Conservation (phyloP, 2,113 vertebrate genomes). For the Carassius auratus region DNA sequence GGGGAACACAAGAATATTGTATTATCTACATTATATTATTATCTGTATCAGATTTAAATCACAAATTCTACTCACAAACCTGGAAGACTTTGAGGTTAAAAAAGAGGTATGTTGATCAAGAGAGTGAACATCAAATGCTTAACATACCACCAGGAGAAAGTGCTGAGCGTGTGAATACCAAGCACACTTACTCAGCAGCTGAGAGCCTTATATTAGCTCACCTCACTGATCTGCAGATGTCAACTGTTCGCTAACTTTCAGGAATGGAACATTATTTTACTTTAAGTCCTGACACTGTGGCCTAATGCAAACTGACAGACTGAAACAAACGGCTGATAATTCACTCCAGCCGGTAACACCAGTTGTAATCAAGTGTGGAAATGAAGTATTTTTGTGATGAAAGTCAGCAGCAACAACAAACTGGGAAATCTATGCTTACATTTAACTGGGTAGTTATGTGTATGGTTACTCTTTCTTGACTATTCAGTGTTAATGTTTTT, state of each 20-base stretch:
- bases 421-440: background rate
- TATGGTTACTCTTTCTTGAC: too few species aligned
- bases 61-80: background rate
- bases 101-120: background rate
- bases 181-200: conserved; percentile 23
- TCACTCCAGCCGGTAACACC: background rate
- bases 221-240: background rate
- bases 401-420: background rate
- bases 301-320: background rate
- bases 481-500: background rate
- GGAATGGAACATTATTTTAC: background rate
- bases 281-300: background rate
- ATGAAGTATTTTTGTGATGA: background rate
- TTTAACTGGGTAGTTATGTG: background rate
- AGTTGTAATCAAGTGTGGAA: background rate
- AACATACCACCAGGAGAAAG: background rate
- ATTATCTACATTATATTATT: too few species aligned
- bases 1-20: background rate
- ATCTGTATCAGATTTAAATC: too few species aligned
- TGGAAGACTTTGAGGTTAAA: background rate
- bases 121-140: background rate
- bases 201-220: background rate
- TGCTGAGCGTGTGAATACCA: conserved; percentile 12
- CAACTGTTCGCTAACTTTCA: conserved; percentile 20
- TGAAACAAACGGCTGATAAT: conserved; percentile 2